Conservation (phyloP, 2,888 invertebrate genomes). For the Diploptera punctata region DNA sequence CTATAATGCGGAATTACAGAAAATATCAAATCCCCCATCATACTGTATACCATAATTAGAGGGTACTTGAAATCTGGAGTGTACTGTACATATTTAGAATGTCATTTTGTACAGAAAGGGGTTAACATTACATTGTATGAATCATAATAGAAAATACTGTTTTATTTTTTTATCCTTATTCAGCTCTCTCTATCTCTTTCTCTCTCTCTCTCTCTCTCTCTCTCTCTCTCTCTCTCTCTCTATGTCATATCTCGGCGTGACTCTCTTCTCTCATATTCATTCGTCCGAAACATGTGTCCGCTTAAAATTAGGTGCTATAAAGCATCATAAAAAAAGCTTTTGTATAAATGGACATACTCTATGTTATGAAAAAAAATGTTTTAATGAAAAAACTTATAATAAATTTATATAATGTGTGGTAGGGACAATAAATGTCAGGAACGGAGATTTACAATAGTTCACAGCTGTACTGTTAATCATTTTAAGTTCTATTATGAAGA, state of each 20-base stretch:
- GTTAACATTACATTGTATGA: neutral
- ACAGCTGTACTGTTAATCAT: neutral
- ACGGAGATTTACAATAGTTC: neutral
- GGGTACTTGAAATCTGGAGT: no score
- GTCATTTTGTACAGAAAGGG: neutral
- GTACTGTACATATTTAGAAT: no score
- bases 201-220: no score
- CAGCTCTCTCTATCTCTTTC: no score
- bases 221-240: no score
- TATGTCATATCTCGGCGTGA: no score
- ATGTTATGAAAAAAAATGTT: neutral
- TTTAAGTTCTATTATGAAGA: neutral
- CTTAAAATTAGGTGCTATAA: no score
- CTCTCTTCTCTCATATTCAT: no score
- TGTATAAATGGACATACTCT: neutral
- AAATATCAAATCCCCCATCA: no score
- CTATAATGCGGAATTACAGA: no score
- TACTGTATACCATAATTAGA: no score
- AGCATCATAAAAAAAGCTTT: no score
- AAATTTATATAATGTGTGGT: neutral
- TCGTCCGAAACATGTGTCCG: neutral
- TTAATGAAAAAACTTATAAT: neutral
- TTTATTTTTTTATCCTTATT: neutral
- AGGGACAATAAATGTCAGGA: neutral
- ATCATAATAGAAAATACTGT: neutral